phyloP scores from a whole-genome alignment of 2,113 vertebrate species.

The Ptilonorhynchus violaceus region DNA sequence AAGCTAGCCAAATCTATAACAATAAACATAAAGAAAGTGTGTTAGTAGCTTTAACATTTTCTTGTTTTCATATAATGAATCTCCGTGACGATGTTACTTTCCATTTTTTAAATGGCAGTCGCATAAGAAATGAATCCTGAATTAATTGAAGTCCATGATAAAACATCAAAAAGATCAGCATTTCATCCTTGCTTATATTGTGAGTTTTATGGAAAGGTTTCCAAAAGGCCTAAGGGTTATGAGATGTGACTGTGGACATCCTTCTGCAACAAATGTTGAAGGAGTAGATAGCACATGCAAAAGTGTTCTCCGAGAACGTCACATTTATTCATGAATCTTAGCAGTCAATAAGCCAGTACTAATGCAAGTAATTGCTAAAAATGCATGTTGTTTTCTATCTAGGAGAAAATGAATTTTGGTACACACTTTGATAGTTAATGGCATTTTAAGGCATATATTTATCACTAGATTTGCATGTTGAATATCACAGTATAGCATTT shows the following conservation, averaged over 20 bases:
- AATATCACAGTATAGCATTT: background rate
- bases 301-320: background rate
- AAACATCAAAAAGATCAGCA: background rate
- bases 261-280: background rate
- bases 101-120: background rate
- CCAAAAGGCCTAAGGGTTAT: background rate
- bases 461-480: background rate
- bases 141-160: background rate
- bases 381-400: background rate
- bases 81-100: background rate
- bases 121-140: background rate
- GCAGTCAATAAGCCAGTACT: background rate
- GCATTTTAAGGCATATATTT: background rate
- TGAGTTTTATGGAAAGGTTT: background rate
- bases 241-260: background rate
- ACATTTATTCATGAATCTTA: background rate
- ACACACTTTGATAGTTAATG: background rate
- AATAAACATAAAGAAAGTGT: background rate
- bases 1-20: background rate
- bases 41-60: background rate
- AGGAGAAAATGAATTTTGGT: background rate
- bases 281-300: background rate
- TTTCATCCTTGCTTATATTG: background rate
- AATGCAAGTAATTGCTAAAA: background rate
- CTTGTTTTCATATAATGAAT: background rate